Evolutionary conservation across 2,888 invertebrate species (phyloP).

Genomic region (Glomeris marginata): DNA sequence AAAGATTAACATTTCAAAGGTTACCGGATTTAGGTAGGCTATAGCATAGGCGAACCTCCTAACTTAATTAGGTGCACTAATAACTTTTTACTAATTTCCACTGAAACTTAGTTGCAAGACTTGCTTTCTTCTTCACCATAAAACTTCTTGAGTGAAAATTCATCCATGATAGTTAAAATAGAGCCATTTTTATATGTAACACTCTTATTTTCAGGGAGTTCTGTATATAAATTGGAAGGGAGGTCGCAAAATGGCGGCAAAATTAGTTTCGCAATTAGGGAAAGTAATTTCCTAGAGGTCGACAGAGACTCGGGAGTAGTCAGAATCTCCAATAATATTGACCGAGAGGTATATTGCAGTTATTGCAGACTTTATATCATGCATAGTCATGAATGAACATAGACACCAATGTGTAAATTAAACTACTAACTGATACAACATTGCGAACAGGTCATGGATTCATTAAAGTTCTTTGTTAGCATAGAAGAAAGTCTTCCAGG

Average conservation of each 20-base stretch:
- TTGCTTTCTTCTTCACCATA: too few species aligned
- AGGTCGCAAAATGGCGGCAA: slow-evolving; percentile 65
- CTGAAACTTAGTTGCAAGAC: too few species aligned
- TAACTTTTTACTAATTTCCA: too few species aligned
- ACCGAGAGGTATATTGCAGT: slow-evolving; percentile 82
- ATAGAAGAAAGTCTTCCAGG: slow-evolving; percentile 3
- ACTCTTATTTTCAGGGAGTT: slow-evolving; percentile 26
- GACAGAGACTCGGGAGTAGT: slow-evolving; percentile 63
- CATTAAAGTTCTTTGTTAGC: slow-evolving; percentile 2
- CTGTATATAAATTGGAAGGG: slow-evolving; percentile 54
- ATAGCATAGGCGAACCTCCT: too few species aligned
- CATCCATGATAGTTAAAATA: background rate
- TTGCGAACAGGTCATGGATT: background rate
- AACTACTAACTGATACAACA: background rate
- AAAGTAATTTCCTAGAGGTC: slow-evolving; percentile 66
- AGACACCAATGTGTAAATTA: too few species aligned
- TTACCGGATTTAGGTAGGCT: too few species aligned
- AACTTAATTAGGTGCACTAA: too few species aligned
- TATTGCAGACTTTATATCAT: too few species aligned
- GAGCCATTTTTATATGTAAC: background rate
- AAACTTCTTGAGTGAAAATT: background rate
- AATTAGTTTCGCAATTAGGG: slow-evolving; percentile 43
- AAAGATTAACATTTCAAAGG: too few species aligned
- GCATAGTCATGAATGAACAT: too few species aligned
- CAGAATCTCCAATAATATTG: slow-evolving; percentile 57